Conservation (phyloP, 2,888 invertebrate genomes). For the Alloscopus bannaensis region DNA sequence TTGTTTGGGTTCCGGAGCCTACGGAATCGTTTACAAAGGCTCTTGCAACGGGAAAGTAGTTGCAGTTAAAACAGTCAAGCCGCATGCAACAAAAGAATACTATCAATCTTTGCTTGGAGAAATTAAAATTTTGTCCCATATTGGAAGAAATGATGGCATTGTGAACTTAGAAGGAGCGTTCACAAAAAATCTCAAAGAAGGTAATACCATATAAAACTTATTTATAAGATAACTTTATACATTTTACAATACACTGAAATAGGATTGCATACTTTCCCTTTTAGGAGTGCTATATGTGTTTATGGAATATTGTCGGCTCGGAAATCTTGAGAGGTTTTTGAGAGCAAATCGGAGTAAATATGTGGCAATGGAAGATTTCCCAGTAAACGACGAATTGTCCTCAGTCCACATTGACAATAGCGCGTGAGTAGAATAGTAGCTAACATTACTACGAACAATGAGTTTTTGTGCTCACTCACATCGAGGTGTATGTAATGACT, state of each 20-base stretch:
- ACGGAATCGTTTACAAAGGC: constrained; percentile 55
- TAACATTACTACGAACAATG: too few species aligned
- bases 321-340: constrained; percentile 52
- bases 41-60: constrained; percentile 32
- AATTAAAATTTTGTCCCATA: constrained; percentile 56
- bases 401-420: too few species aligned
- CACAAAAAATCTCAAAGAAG: constrained; percentile 40
- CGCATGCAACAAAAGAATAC: constrained; percentile 46
- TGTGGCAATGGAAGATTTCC: constrained; percentile 8
- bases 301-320: constrained; percentile 53
- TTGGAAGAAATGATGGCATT: constrained; percentile 58
- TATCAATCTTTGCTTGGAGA: constrained; percentile 51
- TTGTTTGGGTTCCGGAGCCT: constrained; percentile 57
- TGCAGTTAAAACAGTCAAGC: constrained; percentile 57
- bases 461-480: too few species aligned
- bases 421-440: too few species aligned
- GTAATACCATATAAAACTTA: constrained; percentile 19
- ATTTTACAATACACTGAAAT: neutral
- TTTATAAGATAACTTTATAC: neutral
- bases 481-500: too few species aligned
- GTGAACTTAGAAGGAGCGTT: constrained; percentile 53
- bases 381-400: too few species aligned
- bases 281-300: constrained; percentile 53
- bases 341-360: constrained; percentile 32
- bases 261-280: neutral